A percentile compares a stretch with the other conserved stretches of the same genome.
These are phyloP conservation scores for Chloropsis hardwickii DNA, from an alignment of 2,113 vertebrate genomes.

Conservation along the genomic window DNA sequence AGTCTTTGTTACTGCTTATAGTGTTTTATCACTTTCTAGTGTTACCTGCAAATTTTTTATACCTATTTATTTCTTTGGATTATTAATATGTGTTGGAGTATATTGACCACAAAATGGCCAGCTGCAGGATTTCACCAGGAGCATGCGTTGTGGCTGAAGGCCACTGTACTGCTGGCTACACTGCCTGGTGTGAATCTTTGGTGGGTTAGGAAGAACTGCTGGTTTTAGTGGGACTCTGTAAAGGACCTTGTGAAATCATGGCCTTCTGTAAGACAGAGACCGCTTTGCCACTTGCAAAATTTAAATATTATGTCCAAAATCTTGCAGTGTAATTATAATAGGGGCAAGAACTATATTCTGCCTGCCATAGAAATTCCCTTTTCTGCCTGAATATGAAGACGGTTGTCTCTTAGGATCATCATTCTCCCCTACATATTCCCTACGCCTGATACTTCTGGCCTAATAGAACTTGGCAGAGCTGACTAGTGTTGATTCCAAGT, in stretches of 20 bases:
- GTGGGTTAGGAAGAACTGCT: neutral
- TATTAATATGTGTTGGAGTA: neutral
- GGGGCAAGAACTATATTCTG: neutral
- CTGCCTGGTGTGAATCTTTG: accelerated
- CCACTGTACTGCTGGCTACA: neutral
- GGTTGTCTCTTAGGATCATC: neutral
- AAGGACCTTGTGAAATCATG: neutral
- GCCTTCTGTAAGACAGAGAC: neutral
- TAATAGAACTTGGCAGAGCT: neutral
- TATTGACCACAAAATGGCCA: neutral
- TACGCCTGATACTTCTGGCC: neutral
- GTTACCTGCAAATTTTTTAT: neutral
- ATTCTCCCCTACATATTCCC: neutral
- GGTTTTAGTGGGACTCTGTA: neutral
- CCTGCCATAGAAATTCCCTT: neutral
- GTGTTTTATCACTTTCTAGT: neutral
- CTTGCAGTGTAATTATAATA: neutral
- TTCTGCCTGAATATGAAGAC: neutral
- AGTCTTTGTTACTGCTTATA: neutral
- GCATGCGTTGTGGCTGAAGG: accelerated
- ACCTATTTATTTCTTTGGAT: neutral
- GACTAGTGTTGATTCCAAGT: neutral
- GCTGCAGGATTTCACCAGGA: neutral
- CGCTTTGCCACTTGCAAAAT: neutral
- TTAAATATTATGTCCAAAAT: neutral